phyloP scores from a whole-genome alignment of 2,888 invertebrate species.

The Metalampra italica region DNA sequence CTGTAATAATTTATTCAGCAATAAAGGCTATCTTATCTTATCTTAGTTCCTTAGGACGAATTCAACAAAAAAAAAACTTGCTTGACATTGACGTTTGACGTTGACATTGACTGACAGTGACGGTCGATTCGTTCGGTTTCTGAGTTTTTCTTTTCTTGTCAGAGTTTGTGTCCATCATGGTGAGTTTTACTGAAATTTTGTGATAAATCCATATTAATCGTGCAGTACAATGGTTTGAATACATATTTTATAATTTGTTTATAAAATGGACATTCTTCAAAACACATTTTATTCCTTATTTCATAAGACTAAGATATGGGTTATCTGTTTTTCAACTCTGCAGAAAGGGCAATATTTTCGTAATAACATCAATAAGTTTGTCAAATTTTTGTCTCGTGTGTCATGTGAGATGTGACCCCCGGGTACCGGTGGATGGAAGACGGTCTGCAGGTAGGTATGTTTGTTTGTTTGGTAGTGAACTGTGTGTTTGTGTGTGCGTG shows the following conservation, averaged over 20 bases:
- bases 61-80: no score
- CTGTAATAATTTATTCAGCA: no score
- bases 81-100: neutral
- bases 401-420: neutral
- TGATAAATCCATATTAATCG: conserved; percentile 53
- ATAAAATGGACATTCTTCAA: neutral
- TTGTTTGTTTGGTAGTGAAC: neutral
- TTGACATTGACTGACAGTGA: neutral
- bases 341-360: no score
- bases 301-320: neutral
- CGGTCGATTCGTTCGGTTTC: neutral
- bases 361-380: no score
- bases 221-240: conserved; percentile 5
- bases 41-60: no score
- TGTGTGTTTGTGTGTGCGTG: conserved; percentile 10
- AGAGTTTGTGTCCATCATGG: conserved; percentile 67
- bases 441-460: neutral
- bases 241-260: neutral
- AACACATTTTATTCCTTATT: neutral
- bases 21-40: no score
- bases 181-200: conserved; percentile 42
- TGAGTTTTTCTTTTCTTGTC: neutral
- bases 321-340: no score
- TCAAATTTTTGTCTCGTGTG: no score
- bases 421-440: neutral